Evolutionary conservation across 2,888 invertebrate genomes (phyloP).

Genomic region (Ormyrus nitidulus): DNA sequence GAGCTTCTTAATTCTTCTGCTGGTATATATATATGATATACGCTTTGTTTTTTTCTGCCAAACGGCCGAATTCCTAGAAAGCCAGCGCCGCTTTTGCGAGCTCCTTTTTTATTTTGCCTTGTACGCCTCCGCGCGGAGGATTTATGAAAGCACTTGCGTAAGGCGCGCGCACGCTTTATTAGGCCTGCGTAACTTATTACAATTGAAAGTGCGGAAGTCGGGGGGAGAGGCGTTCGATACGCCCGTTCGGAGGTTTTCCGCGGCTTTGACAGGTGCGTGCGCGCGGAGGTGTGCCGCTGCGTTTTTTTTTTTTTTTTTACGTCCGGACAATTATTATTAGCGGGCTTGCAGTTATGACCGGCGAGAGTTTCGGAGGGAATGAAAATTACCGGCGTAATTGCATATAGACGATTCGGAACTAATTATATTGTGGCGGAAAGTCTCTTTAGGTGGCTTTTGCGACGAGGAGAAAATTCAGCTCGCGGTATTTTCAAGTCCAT

Average conservation of each 20-base stretch:
- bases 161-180: neutral
- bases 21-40: neutral
- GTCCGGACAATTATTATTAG: neutral
- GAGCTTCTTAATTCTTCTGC: neutral
- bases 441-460: constrained; percentile 19
- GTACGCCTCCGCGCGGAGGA: neutral
- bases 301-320: neutral
- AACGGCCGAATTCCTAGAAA: constrained; percentile 15
- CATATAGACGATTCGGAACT: constrained; percentile 26
- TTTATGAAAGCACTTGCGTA: constrained; percentile 28
- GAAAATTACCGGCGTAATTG: constrained; percentile 16
- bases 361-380: neutral
- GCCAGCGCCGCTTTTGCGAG: neutral
- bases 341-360: too few relatives aligned
- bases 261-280: neutral
- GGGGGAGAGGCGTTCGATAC: too few relatives aligned
- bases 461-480: too few relatives aligned
- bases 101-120: neutral
- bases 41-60: too few relatives aligned
- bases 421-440: constrained; percentile 9
- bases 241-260: too few relatives aligned
- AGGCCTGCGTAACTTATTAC: constrained; percentile 27
- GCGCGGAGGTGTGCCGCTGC: neutral
- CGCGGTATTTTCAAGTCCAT: too few relatives aligned
- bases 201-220: constrained; percentile 43